Evolutionary conservation across 2,797 vertebrate genomes (phyloP).

Genomic region (Nyctibius grandis): DNA sequence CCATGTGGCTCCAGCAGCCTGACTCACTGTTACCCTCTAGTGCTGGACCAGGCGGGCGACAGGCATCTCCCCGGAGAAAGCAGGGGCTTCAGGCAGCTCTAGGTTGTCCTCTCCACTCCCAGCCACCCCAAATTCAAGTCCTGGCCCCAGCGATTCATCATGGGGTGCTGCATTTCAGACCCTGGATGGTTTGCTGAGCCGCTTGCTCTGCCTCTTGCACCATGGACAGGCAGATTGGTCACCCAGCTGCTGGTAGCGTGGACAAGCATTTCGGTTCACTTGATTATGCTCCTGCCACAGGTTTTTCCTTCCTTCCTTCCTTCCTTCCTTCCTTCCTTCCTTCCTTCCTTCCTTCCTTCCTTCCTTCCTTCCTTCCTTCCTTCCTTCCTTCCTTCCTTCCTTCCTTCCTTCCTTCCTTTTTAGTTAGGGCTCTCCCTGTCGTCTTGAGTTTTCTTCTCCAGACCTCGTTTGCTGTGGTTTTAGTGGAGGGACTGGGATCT

Average conservation of each 20-base stretch:
- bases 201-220: neutral
- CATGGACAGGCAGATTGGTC: neutral
- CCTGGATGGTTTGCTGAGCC: neutral
- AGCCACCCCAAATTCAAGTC: neutral
- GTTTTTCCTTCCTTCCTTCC: neutral
- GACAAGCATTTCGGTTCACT: neutral
- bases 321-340: neutral
- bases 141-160: fast-evolving
- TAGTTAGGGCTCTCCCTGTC: neutral
- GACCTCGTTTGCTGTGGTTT: neutral
- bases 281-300: neutral
- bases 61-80: neutral
- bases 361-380: too few species aligned
- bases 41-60: neutral
- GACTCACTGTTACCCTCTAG: conserved; percentile 58
- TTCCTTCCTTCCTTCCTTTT: neutral
- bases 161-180: neutral
- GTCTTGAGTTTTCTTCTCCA: neutral
- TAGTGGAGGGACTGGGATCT: neutral
- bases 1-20: neutral
- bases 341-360: too few species aligned
- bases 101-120: neutral
- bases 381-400: neutral
- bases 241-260: neutral
- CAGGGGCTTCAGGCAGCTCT: neutral